Evolutionary conservation across 1,140 invertebrate genomes (phyloP), one percentile per base, ranked within the genome.

Genomic region (Elymnias hypermnestra): DNA sequence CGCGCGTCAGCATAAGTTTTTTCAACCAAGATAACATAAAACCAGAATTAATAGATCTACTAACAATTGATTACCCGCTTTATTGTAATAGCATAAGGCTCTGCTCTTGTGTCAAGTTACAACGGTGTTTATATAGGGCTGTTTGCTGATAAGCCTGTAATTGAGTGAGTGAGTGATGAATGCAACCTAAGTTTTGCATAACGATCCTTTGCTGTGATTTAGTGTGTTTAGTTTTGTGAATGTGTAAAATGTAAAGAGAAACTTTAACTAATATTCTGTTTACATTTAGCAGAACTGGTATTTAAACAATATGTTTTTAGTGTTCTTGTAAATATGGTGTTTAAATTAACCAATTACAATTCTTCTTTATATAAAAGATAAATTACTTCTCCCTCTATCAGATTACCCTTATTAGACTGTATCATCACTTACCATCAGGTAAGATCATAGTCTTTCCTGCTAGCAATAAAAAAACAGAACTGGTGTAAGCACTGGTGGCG

Each of bases 81-180:
- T 63, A 65, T 52, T 8, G 12, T n/a, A 8, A 2, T 1, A 23
- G 0, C 3, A 10, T 57, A 63, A 62, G 41, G 51, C 19, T 19
- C 7, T 19, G 12, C 4, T 43, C 31, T 26, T 17, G 38, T 41
- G 13, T 42, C 21, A 25, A 23, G 4, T 6, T 28, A 19, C 13
- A 40, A 23, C 49, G 40, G 49, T 40, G 28, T 46, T 31, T 51
- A 52, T 47, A 36, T 53, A 55, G 53, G 53, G 53, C 50, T 59
- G 57, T 65, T 66, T 66, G 64, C 57, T 29, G 66, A 67, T 64
- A 61, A 17, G 52, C 44, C 53, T 51, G 69, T 71, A 76, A 76
- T 76, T 71, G 63, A 57, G 60, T 64, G 59, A 58, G 69, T 76
- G 73, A 76, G 54, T 70, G 66, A 77, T 74, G 73, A 69, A 65